Conservation (phyloP, 2,797 vertebrate species). For the Sciurus vulgaris region DNA sequence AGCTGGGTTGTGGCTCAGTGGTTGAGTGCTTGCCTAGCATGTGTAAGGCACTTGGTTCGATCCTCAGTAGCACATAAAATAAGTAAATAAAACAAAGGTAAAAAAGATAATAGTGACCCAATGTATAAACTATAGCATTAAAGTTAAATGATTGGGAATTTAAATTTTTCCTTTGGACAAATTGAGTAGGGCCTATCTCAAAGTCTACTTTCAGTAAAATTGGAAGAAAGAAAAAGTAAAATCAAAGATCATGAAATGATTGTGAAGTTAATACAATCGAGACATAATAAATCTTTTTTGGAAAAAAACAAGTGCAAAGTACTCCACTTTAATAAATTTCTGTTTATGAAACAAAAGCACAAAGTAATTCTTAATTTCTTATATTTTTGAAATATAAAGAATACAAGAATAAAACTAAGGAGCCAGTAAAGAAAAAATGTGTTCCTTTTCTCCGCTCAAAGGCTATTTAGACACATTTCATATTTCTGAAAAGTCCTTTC, state of each 20-base stretch:
- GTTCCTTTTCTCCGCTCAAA: background rate
- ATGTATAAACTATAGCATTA: background rate
- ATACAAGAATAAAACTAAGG: background rate
- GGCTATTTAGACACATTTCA: background rate
- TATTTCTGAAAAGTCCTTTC: background rate
- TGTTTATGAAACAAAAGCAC: background rate
- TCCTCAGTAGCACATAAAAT: too few species aligned
- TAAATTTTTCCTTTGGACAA: background rate
- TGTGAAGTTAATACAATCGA: background rate
- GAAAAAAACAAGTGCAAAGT: background rate
- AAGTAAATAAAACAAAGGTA: too few species aligned
- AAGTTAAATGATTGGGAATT: background rate
- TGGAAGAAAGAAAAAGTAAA: background rate
- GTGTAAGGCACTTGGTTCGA: too few species aligned
- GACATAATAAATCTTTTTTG: background rate
- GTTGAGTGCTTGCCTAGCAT: too few species aligned
- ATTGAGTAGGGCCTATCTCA: too few species aligned
- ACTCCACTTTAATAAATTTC: background rate
- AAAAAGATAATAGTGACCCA: background rate
- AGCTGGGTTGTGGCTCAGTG: too few species aligned
- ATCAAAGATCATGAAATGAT: background rate
- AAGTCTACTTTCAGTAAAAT: background rate
- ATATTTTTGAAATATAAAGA: background rate
- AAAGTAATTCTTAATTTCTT: background rate
- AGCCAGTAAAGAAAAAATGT: background rate